A percentile compares a stretch with the other conserved stretches of the same genome.
These are phyloP conservation scores for Artemisiospiza belli DNA, from an alignment of 2,113 vertebrate genomes.

Conservation along the genomic window DNA sequence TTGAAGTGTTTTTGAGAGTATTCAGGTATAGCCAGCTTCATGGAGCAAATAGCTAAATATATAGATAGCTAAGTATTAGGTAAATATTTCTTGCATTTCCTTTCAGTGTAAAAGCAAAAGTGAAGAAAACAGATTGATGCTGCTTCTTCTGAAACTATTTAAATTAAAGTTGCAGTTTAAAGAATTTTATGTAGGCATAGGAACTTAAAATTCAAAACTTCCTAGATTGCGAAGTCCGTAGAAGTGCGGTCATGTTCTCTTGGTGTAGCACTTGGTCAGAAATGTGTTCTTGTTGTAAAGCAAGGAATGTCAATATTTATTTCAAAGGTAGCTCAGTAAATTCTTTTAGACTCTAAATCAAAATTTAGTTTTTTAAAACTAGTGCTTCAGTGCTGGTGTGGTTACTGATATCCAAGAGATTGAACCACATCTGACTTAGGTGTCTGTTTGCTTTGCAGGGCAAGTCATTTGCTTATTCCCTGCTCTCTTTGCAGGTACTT, in stretches of 20 bases:
- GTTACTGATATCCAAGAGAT: neutral
- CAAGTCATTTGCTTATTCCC: neutral
- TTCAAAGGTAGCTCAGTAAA: neutral
- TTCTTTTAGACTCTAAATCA: neutral
- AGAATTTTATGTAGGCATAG: neutral
- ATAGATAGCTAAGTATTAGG: neutral
- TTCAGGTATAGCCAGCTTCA: neutral
- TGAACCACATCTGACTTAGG: neutral
- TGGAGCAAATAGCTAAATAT: neutral
- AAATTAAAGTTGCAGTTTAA: neutral
- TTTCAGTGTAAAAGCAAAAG: neutral
- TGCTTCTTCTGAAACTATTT: neutral
- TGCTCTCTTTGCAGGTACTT: conserved; percentile 85
- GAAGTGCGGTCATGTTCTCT: neutral
- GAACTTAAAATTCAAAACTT: neutral
- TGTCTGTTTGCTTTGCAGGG: neutral
- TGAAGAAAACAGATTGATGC: neutral
- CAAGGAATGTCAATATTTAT: neutral
- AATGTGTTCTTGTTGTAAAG: neutral
- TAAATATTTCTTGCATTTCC: neutral
- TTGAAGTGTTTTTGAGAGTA: neutral
- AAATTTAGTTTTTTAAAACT: neutral
- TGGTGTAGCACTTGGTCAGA: neutral
- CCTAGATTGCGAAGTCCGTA: neutral
- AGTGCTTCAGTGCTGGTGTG: neutral